phyloP scores from a whole-genome alignment of 2,888 invertebrate genomes.

The Erannis defoliaria region DNA sequence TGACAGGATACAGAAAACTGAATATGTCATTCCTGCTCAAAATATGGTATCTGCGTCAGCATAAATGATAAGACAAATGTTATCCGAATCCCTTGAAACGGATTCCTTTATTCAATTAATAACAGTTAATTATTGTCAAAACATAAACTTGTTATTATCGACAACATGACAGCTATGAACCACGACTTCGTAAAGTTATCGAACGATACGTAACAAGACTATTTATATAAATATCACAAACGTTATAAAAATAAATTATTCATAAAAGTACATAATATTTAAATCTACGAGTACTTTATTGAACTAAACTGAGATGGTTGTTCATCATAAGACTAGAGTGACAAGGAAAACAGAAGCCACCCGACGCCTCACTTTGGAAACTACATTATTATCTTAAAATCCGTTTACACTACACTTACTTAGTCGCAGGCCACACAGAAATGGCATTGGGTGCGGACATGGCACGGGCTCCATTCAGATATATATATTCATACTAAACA shows the following conservation, averaged over 20 bases:
- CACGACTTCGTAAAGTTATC: background rate
- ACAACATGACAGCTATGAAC: background rate
- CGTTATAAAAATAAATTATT: background rate
- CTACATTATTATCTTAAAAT: background rate
- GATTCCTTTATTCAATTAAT: background rate
- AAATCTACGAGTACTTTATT: too few species aligned
- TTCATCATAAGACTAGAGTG: conserved; percentile 3
- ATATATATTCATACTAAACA: too few species aligned
- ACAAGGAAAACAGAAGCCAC: background rate
- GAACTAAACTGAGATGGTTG: conserved; percentile 1
- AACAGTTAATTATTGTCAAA: background rate
- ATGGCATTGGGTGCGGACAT: too few species aligned
- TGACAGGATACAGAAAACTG: background rate
- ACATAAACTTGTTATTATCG: background rate
- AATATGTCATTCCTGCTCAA: background rate
- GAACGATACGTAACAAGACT: conserved; percentile 7
- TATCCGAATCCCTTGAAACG: background rate
- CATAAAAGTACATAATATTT: background rate
- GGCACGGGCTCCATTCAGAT: too few species aligned
- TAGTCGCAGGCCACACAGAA: too few species aligned
- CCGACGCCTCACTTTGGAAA: background rate
- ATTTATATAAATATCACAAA: conserved; percentile 15
- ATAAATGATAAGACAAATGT: background rate
- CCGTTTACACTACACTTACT: too few species aligned
- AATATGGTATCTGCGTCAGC: background rate